These are phyloP conservation scores for Frankliniella fusca DNA, from an alignment of 2,888 invertebrate genomes.

Conservation along the genomic window DNA sequence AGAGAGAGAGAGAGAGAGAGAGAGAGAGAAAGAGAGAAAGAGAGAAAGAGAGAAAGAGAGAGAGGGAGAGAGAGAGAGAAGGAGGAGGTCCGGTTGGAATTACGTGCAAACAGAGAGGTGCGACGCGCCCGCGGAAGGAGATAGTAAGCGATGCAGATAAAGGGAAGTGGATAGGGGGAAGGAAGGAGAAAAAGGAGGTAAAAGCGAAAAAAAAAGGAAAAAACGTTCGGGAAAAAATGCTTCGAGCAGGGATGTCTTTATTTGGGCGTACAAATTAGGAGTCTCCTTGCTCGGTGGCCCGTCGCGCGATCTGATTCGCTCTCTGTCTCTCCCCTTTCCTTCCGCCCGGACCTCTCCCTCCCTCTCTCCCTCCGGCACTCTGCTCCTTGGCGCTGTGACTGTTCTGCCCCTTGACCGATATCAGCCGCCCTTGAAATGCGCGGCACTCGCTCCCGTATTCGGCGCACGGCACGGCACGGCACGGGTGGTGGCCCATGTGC, in stretches of 20 bases:
- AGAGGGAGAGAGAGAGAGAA: not conserved
- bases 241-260: slow-evolving; percentile 5
- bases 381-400: no score
- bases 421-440: no score
- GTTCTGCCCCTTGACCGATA: no score
- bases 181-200: not conserved
- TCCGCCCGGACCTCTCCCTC: not conserved
- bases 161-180: not conserved
- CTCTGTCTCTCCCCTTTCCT: not conserved
- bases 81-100: not conserved
- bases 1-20: no score
- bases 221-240: not conserved
- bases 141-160: slow-evolving; percentile 4
- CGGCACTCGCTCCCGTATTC: no score
- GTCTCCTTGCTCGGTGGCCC: not conserved
- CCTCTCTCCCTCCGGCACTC: not conserved
- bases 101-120: slow-evolving; percentile 17
- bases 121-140: not conserved
- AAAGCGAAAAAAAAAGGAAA: not conserved
- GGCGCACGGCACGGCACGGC: no score
- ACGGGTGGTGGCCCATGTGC: no score
- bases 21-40: not conserved
- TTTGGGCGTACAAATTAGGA: slow-evolving; percentile 8
- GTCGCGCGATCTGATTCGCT: not conserved
- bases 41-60: not conserved